Conservation (phyloP, 2,888 invertebrate genomes). For the Pocota personata region DNA sequence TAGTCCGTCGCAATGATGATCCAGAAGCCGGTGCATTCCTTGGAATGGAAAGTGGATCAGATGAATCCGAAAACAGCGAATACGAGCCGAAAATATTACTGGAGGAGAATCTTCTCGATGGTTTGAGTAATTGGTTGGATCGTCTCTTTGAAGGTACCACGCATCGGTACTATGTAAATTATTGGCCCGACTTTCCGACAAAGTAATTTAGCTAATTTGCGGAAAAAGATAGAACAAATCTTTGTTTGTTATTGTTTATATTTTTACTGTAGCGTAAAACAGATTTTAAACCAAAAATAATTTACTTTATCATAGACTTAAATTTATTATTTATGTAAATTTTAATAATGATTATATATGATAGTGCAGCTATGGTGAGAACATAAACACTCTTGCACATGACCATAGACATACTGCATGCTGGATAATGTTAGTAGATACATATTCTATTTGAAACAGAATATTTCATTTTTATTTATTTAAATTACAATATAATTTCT, state of each 20-base stretch:
- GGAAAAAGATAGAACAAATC: background rate
- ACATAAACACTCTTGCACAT: background rate
- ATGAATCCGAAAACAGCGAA: constrained; percentile 84
- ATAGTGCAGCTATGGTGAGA: constrained; percentile 4
- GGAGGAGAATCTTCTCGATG: constrained; percentile 93
- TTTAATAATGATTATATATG: constrained; percentile 10
- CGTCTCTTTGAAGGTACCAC: constrained; percentile 98
- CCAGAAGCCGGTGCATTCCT: constrained; percentile 94
- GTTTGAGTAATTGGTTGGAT: constrained; percentile 98
- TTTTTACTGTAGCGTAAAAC: constrained; percentile 42
- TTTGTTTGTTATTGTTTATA: constrained; percentile 52
- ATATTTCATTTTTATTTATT: background rate
- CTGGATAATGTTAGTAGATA: background rate
- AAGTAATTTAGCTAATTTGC: constrained; percentile 84
- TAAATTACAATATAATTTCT: background rate
- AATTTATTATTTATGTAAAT: constrained; percentile 44
- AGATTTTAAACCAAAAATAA: constrained; percentile 27
- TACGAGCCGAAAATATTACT: constrained; percentile 84
- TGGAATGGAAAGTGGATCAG: constrained; percentile 89
- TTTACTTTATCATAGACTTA: constrained; percentile 38
- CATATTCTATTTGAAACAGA: too few relatives aligned
- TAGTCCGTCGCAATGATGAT: constrained; percentile 85
- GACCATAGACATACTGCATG: background rate
- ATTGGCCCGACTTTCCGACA: constrained; percentile 98
- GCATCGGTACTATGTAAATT: constrained; percentile 96